Evolutionary conservation across 1,140 invertebrate species (phyloP).

Genomic region (Pseudomyrmex flavicornis): DNA sequence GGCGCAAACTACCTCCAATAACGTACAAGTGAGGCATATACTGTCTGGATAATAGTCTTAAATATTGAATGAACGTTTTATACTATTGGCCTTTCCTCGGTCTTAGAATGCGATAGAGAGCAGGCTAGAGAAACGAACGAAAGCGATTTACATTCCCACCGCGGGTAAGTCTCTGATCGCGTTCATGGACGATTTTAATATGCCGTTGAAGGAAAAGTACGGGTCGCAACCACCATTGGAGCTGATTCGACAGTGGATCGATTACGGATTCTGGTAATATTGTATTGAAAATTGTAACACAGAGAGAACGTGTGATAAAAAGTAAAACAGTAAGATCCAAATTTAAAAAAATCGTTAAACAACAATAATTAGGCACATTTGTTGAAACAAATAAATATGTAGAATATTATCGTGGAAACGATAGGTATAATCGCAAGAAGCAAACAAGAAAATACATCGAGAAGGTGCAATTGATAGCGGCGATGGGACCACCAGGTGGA

Average conservation of each 20-base stretch:
- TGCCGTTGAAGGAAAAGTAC: conserved; percentile 94
- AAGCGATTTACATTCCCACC: conserved; percentile 91
- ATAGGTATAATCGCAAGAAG: conserved; percentile 89
- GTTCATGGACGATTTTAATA: conserved; percentile 96
- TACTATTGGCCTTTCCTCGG: not conserved
- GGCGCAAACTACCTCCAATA: conserved; percentile 92
- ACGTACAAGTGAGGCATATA: conserved; percentile 85
- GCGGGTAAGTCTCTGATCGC: conserved; percentile 92
- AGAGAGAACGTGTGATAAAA: not conserved
- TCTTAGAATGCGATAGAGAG: conserved; percentile 90
- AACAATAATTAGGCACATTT: not conserved
- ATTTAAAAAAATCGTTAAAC: not conserved
- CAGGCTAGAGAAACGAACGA: conserved; percentile 92
- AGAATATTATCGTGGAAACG: not conserved
- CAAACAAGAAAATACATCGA: conserved; percentile 90
- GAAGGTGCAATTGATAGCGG: conserved; percentile 91
- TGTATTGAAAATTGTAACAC: not conserved
- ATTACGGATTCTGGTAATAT: conserved; percentile 92
- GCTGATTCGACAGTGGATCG: conserved; percentile 93
- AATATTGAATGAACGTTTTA: conserved; percentile 33
- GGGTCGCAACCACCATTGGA: conserved; percentile 95
- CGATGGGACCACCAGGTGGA: conserved; percentile 93
- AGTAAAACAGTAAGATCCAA: not conserved
- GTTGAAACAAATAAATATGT: not conserved
- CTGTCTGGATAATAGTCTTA: conserved; percentile 15